These are phyloP conservation scores for Papilio elwesi DNA, from an alignment of 2,888 invertebrate species.

Conservation along the genomic window DNA sequence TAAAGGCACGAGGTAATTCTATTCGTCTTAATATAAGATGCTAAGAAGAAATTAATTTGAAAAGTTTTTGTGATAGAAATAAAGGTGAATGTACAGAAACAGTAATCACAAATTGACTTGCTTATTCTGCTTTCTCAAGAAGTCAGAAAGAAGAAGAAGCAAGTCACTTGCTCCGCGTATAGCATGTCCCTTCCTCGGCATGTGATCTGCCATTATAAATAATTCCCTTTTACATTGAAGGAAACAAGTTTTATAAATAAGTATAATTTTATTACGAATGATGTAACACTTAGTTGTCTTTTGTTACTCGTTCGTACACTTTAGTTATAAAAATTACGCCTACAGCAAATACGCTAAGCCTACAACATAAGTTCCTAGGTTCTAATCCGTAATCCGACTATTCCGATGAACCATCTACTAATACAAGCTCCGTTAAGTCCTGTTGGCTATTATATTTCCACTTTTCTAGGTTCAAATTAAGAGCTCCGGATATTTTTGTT, in stretches of 20 bases:
- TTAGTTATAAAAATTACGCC: too few relatives aligned
- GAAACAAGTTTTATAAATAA: not conserved
- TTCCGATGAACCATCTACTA: too few relatives aligned
- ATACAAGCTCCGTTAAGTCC: too few relatives aligned
- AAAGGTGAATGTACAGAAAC: not conserved
- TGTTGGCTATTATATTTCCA: too few relatives aligned
- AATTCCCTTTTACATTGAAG: not conserved
- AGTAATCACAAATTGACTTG: not conserved
- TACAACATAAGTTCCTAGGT: too few relatives aligned
- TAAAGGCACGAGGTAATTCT: constrained; percentile 23
- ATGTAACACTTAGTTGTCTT: not conserved
- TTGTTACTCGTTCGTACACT: not conserved
- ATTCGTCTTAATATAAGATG: not conserved
- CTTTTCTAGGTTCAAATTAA: too few relatives aligned
- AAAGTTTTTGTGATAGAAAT: not conserved
- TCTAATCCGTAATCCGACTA: too few relatives aligned
- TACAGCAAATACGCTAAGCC: too few relatives aligned
- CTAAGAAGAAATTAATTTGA: constrained; percentile 8
- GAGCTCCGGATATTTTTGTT: too few relatives aligned
- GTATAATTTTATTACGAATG: not conserved
- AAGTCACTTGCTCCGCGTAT: too few relatives aligned
- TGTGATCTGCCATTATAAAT: not conserved
- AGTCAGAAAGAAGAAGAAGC: too few relatives aligned
- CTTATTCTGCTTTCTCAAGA: too few relatives aligned
- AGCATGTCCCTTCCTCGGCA: not conserved